Base-by-base conservation (phyloP, 2,113 vertebrate genomes). In the Martes martes region DNA sequence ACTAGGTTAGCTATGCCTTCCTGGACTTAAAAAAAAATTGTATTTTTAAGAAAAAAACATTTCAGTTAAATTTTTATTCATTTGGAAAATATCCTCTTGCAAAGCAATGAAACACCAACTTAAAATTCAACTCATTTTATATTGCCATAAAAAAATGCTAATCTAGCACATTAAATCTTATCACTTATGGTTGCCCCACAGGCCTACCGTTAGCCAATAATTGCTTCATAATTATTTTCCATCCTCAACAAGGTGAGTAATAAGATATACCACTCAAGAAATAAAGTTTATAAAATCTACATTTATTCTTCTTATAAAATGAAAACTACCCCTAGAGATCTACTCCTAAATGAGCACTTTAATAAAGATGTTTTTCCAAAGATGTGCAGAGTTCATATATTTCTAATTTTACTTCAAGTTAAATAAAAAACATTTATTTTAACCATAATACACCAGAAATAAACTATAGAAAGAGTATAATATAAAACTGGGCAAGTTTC, bases 171-270 rank as follows among this genome's bases (percentile, higher is more conserved):
- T 83, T 80, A 93, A 78, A 63, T 83, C 52, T 69, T 76, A 52
- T 82, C 52, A 93, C 24, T 93, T 88, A 85, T 6, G 26, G 39
- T 89, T 94, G 39, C 82, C 74, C 21, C 42, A 69, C n/a, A 11
- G 94, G 36, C 33, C 73, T 87, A 42, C n/a, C 13, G 71, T 89
- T 95, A 94, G 65, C 57, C 39, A 92, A 71, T 69, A 83, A 96
- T 87, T 97, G 55, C 50, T 91, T 91, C 94, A 80, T 90, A 85
- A 96, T 97, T 92, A 91, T 92, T 94, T 91, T 61, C 67, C 78
- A 21, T 71, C 78, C 36, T 95, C 36, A 79, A 39, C 28, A 95
- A 93, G 67, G 57, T 91, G 50, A 93, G 26, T 39, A 47, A 82
- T 55, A 90, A 73, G 15, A 95, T 81, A 57, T 78, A 50, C 50